phyloP scores from a whole-genome alignment of 2,888 invertebrate species.

The Aphrophora alni region DNA sequence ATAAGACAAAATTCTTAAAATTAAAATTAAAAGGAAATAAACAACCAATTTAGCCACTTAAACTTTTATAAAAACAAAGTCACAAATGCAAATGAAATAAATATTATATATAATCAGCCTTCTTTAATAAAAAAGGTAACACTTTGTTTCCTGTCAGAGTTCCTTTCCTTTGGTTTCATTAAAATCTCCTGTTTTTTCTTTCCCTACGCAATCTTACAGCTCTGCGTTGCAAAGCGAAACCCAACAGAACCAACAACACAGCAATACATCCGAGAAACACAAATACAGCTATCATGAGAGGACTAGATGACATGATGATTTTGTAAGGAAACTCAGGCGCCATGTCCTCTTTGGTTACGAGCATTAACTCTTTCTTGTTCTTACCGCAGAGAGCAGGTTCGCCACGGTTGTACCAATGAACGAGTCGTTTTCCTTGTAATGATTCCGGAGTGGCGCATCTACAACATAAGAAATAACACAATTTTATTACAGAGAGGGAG shows the following conservation, averaged over 20 bases:
- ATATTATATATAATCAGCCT: slow-evolving; percentile 22
- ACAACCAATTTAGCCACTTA: background rate
- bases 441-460: slow-evolving; percentile 28
- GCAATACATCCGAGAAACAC: slow-evolving; percentile 27
- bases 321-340: background rate
- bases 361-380: background rate
- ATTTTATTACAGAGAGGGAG: no score
- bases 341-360: background rate
- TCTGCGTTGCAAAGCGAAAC: slow-evolving; percentile 21
- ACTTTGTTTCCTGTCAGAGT: background rate
- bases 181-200: slow-evolving; percentile 19
- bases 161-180: background rate
- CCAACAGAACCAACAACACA: slow-evolving; percentile 24
- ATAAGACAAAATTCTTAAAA: no score
- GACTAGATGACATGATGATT: slow-evolving; percentile 29
- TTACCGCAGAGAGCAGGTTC: slow-evolving; percentile 29
- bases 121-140: background rate
- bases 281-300: slow-evolving; percentile 27
- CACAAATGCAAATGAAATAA: background rate
- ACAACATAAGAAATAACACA: background rate
- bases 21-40: no score
- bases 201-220: background rate
- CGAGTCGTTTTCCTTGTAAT: slow-evolving; percentile 23
- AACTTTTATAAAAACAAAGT: background rate
- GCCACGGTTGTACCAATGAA: slow-evolving; percentile 33